Percentiles rank a stretch among this genome's conserved stretches.
Conservation (phyloP, 2,797 vertebrate genomes). For the Platalea minor region DNA sequence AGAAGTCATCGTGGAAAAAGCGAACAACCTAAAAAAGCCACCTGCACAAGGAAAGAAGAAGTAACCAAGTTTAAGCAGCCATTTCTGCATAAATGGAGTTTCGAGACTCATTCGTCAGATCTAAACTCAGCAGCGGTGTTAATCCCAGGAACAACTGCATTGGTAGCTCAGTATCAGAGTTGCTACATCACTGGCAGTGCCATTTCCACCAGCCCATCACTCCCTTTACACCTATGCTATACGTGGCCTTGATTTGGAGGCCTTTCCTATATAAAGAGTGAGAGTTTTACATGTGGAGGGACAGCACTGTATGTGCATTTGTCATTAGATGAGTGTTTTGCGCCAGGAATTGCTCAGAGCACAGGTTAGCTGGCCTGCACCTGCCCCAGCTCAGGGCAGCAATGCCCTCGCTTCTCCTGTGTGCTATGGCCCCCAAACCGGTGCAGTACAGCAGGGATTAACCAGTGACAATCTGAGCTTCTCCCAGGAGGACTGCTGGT, state of each 20-base stretch:
- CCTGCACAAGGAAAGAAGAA: neutral
- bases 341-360: neutral
- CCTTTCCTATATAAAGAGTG: neutral
- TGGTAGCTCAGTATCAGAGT: neutral
- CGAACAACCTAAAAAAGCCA: neutral
- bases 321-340: neutral
- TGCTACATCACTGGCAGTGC: too few relatives aligned
- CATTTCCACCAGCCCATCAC: neutral
- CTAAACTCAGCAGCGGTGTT: neutral
- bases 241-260: neutral
- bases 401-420: neutral
- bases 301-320: neutral
- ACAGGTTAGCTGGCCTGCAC: neutral
- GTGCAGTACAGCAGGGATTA: neutral
- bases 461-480: neutral
- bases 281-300: neutral
- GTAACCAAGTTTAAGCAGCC: neutral
- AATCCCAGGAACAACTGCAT: neutral
- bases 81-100: neutral
- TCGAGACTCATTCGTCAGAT: neutral
- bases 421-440: fast-evolving
- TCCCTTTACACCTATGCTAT: neutral
- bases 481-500: neutral
- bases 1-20: neutral
- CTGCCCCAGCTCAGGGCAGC: neutral